These are phyloP conservation scores for Bugulina stolonifera DNA, from an alignment of 2,888 invertebrate species.

Conservation along the genomic window DNA sequence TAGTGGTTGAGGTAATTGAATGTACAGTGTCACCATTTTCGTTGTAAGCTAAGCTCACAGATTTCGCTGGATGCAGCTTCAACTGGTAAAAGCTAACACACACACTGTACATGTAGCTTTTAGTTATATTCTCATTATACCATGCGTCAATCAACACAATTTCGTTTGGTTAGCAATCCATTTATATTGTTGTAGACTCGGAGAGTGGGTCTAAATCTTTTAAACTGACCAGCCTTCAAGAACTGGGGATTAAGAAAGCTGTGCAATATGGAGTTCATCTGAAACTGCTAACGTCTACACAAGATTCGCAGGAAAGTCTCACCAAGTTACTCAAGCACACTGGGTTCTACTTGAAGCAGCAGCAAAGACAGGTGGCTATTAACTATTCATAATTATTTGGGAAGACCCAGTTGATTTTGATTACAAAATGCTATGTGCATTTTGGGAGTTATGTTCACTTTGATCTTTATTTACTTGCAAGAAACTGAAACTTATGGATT, in stretches of 20 bases:
- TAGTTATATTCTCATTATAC: not conserved
- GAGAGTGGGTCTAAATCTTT: constrained; percentile 40
- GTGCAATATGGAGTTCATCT: constrained; percentile 47
- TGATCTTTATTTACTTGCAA: no score
- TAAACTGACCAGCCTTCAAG: constrained; percentile 42
- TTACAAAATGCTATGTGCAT: no score
- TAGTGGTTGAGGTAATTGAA: no score
- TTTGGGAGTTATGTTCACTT: no score
- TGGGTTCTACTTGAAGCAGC: constrained; percentile 41
- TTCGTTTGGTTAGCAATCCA: no score
- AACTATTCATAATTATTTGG: no score
- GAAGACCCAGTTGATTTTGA: no score
- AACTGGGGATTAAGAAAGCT: constrained; percentile 44
- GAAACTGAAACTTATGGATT: no score
- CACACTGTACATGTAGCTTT: not conserved
- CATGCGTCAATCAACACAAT: no score
- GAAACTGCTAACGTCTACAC: constrained; percentile 40
- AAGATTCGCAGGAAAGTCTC: constrained; percentile 41
- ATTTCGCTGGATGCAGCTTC: no score
- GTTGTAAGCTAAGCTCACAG: no score
- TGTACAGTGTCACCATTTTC: no score
- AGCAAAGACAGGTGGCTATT: constrained; percentile 41
- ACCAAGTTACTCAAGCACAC: constrained; percentile 41
- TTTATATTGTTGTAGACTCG: constrained; percentile 36
- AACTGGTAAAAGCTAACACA: not conserved